Base-by-base conservation (phyloP, 2,888 invertebrate genomes). In the Fragum whitleyi region DNA sequence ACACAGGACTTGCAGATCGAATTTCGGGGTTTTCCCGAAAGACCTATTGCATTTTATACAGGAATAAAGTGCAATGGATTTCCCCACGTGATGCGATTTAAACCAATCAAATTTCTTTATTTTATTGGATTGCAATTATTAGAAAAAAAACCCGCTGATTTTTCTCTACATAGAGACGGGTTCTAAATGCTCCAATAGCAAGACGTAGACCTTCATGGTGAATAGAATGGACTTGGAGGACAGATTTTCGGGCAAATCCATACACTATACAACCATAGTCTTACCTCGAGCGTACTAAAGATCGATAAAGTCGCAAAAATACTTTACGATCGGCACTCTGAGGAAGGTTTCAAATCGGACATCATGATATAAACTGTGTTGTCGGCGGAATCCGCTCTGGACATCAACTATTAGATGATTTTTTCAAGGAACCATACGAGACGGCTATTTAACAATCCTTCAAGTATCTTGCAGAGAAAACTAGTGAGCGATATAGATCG, bases 301-400 rank as follows among this genome's bases (percentile, higher is more conserved):
- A 53, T 51, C 77, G 53, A 67, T 79, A 77, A 6, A 79, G 26
- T 21, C 9, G 5, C 47, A 5, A 9, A 5, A 47, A 16, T 9
- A 47, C 47, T 47, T 47, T 47, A n/a, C 47, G 47, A 47, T 14
- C 47, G 2, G 47, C 5, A 47, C 47, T 16, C 86, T 32, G 26
- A 87, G 69, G 47, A 74, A 81, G 11, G 81, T 68, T 76, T 89
- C 87, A 28, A 84, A 42, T 68, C 79, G 47, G 29, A 79, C 57
- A 2, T 83, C 57, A 69, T 84, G 77, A 53, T 85, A 26, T 59
- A 79, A 82, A 28, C 65, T 74, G 11, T 76, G 39, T 26, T 74
- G n/a, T 19, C 74, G 32, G n/a, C 85, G 28, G 67, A 87, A 87
- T 1, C 86, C 79, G 55, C 78, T 73, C 61, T 87, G 87, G 26